Evolutionary conservation across 2,797 vertebrate genomes (phyloP).

Genomic region (Betta splendens): DNA sequence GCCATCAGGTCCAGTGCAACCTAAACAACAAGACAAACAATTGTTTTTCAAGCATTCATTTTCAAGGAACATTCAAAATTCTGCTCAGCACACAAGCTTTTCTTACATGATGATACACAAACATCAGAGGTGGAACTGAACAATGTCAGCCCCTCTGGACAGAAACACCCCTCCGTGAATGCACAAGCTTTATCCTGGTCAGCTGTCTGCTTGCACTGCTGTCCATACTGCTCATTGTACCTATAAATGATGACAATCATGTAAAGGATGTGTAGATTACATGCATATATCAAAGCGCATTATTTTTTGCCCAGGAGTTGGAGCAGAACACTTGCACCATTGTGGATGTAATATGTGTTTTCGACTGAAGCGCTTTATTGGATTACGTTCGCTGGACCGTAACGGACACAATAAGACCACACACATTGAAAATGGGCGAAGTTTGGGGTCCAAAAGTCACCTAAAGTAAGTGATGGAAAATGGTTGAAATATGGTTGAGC

Average conservation of each 20-base stretch:
- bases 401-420: too few species aligned
- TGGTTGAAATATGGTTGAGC: too few species aligned
- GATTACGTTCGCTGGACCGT: too few species aligned
- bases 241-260: constrained; percentile 44
- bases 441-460: too few species aligned
- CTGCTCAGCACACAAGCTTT: constrained; percentile 3
- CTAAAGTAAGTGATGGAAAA: too few species aligned
- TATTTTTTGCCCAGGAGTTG: too few species aligned
- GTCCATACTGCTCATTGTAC: constrained; percentile 61
- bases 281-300: too few species aligned
- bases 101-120: constrained; percentile 83
- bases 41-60: not conserved
- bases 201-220: constrained; percentile 7
- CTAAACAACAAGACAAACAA: constrained; percentile 45
- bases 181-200: not conserved
- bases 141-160: constrained; percentile 72
- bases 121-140: constrained; percentile 68
- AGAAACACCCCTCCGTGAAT: constrained; percentile 85
- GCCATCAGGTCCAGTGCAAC: constrained; percentile 84
- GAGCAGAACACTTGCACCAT: too few species aligned
- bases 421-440: too few species aligned
- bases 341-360: too few species aligned
- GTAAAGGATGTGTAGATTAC: too few species aligned
- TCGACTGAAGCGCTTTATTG: too few species aligned
- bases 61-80: not conserved